Conservation (phyloP, 2,888 invertebrate genomes). For the Himalopsyche japonica region DNA sequence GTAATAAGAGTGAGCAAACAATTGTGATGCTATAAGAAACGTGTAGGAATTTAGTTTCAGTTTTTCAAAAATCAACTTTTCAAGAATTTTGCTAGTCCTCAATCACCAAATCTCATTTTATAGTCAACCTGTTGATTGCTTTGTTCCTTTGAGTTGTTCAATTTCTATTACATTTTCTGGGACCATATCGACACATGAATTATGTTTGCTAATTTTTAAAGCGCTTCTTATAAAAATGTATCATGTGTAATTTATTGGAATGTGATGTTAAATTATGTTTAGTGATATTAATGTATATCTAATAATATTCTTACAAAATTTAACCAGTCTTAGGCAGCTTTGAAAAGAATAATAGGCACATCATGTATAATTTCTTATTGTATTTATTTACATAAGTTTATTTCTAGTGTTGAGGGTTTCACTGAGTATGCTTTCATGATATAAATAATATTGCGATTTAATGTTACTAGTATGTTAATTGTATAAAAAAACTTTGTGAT, state of each 20-base stretch:
- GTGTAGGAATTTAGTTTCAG: too few species aligned
- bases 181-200: conserved; percentile 1
- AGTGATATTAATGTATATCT: neutral
- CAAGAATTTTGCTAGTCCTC: too few species aligned
- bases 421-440: neutral
- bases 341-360: neutral
- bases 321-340: neutral
- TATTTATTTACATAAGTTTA: neutral
- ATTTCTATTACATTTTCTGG: conserved; percentile 2
- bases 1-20: too few species aligned
- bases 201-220: neutral
- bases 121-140: neutral
- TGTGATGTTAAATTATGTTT: neutral
- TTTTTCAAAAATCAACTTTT: too few species aligned
- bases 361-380: neutral
- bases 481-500: neutral
- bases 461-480: neutral
- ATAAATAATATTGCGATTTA: neutral
- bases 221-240: neutral
- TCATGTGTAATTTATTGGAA: neutral
- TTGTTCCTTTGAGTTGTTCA: neutral
- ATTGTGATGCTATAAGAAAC: too few species aligned
- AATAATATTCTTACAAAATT: neutral
- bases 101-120: neutral
- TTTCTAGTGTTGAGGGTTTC: neutral